phyloP scores from a whole-genome alignment of 2,113 vertebrate species.

The Cheirogaleus medius region DNA sequence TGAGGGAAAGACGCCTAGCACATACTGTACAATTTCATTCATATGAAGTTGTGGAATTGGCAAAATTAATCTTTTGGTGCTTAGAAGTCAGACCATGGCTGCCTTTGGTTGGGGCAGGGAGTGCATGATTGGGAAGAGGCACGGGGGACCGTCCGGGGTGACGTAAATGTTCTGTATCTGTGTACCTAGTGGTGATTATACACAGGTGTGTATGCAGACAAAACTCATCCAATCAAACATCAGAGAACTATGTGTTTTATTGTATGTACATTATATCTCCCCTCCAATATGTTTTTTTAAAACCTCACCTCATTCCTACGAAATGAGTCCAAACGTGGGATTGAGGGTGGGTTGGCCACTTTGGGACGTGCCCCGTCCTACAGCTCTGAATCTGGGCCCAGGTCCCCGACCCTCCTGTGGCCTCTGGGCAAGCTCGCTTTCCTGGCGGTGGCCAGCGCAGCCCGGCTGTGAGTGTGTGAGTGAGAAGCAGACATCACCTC shows the following conservation, averaged over 20 bases:
- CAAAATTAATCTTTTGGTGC: background rate
- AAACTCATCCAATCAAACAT: background rate
- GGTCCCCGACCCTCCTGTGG: background rate
- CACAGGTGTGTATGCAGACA: background rate
- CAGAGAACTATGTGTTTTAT: background rate
- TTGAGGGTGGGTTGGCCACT: background rate
- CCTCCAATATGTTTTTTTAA: background rate
- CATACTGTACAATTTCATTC: background rate
- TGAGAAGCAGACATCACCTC: background rate
- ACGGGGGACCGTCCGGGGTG: too few species aligned
- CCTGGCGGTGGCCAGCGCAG: too few species aligned
- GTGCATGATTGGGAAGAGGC: background rate
- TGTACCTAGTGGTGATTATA: background rate
- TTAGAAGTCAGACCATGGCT: background rate
- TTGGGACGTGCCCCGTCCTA: background rate
- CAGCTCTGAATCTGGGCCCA: background rate
- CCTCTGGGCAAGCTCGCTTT: background rate
- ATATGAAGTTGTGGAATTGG: background rate
- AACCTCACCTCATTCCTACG: background rate
- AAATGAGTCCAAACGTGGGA: background rate
- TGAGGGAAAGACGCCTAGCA: background rate
- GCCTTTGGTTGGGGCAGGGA: background rate
- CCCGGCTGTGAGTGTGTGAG: background rate
- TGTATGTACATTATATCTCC: background rate
- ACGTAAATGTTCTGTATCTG: background rate